Percentiles rank a stretch among this genome's conserved stretches.
These are phyloP conservation scores for Cydia pomonella DNA, from an alignment of 1,140 invertebrate genomes.

Conservation along the genomic window DNA sequence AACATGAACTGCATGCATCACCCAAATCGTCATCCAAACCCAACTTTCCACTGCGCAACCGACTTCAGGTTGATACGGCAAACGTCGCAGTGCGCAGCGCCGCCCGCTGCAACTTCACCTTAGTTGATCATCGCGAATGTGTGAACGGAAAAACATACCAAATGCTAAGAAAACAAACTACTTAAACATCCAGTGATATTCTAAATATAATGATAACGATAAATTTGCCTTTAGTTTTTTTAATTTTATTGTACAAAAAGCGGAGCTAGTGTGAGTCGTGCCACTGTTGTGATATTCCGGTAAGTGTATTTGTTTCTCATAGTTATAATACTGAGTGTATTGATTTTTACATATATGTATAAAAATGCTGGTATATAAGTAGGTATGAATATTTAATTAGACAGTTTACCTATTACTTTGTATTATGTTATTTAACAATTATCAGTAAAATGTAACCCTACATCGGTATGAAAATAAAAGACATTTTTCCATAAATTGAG, in stretches of 20 bases:
- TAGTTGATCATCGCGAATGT: conserved; percentile 42
- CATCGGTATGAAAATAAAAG: not conserved
- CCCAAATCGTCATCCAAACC: not conserved
- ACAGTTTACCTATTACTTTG: too few species aligned
- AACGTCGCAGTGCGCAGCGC: conserved; percentile 64
- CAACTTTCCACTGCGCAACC: not conserved
- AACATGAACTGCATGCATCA: not conserved
- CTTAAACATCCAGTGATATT: not conserved
- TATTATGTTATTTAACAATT: too few species aligned
- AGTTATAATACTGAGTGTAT: not conserved
- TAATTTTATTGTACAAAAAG: conserved; percentile 14
- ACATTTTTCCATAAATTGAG: not conserved
- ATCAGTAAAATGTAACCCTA: not conserved
- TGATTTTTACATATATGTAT: conserved; percentile 1
- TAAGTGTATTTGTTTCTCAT: not conserved
- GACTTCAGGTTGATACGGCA: conserved; percentile 45
- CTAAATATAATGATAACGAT: not conserved
- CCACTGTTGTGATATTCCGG: not conserved
- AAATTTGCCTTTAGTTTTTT: not conserved
- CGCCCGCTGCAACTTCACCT: conserved; percentile 51
- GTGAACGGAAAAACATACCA: not conserved
- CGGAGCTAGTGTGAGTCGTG: not conserved
- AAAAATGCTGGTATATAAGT: not conserved
- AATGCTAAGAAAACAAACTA: conserved; percentile 16
- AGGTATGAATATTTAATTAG: not conserved